Evolutionary conservation across 2,888 invertebrate genomes (phyloP).

Genomic region (Tenthredo notha): DNA sequence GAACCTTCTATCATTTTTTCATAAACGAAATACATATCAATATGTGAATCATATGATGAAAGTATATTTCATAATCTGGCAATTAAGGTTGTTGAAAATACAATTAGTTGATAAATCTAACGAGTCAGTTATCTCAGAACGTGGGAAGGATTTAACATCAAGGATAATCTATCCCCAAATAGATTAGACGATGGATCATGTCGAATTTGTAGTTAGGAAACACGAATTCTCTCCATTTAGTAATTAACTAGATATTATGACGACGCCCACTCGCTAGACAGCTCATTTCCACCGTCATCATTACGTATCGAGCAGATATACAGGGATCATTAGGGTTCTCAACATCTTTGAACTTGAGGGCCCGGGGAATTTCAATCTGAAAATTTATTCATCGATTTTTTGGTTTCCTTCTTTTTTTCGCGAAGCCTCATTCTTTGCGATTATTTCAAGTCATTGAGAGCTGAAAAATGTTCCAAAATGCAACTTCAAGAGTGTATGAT

Average conservation of each 20-base stretch:
- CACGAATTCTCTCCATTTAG: not conserved
- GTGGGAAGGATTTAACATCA: not conserved
- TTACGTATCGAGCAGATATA: not conserved
- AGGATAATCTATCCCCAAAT: too few relatives aligned
- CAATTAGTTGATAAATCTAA: not conserved
- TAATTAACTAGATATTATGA: not conserved
- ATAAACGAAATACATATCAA: too few relatives aligned
- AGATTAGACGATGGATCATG: conserved; percentile 3
- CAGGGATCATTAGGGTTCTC: not conserved
- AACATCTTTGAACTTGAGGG: not conserved
- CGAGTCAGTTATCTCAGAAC: not conserved
- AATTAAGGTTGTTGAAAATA: not conserved
- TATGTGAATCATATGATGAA: not conserved
- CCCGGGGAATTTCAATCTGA: not conserved
- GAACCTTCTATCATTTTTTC: not conserved
- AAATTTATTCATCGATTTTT: not conserved
- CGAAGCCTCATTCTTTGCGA: too few relatives aligned
- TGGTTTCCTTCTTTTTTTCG: not conserved
- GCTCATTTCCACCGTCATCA: not conserved
- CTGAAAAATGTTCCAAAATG: not conserved
- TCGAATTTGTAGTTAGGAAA: too few relatives aligned
- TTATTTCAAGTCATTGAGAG: not conserved
- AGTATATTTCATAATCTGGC: not conserved
- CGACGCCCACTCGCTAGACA: not conserved
- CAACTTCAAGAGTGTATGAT: not conserved